Evolutionary conservation across 2,113 vertebrate species (phyloP).

Genomic region (Platysteira castanea): DNA sequence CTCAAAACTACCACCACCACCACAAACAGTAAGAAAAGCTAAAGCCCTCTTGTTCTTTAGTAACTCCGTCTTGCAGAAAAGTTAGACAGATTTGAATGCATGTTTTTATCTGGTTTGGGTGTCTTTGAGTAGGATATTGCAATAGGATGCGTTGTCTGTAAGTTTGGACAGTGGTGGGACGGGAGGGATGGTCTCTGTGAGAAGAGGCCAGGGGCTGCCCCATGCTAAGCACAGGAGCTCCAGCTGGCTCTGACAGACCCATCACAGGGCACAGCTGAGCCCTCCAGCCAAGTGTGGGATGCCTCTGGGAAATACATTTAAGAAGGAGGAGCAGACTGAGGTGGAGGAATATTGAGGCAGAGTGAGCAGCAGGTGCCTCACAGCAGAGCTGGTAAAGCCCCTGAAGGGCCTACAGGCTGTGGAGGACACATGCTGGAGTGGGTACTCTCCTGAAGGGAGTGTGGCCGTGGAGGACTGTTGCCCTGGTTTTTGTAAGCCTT

Average conservation of each 20-base stretch:
- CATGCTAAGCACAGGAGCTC: rapidly evolving
- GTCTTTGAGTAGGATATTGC: not conserved
- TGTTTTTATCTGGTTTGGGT: not conserved
- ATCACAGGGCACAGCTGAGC: not conserved
- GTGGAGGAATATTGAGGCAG: rapidly evolving
- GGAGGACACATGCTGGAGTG: rapidly evolving
- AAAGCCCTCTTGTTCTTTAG: not conserved
- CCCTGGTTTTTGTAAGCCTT: no score
- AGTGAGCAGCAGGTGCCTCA: not conserved
- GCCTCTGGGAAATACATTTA: not conserved
- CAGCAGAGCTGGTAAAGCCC: rapidly evolving
- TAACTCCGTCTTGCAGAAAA: not conserved
- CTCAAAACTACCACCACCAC: rapidly evolving
- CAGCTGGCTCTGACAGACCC: no score
- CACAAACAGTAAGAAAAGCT: not conserved
- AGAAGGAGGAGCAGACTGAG: rapidly evolving
- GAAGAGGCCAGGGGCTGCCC: not conserved
- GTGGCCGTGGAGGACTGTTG: not conserved
- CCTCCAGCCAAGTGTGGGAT: not conserved
- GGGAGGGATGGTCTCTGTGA: not conserved
- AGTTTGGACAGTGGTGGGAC: not conserved
- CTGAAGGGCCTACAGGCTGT: rapidly evolving
- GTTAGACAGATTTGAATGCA: not conserved
- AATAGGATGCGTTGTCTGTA: not conserved
- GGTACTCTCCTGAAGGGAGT: not conserved